Conservation (phyloP, 2,113 vertebrate genomes). For the Oostethus manadensis region DNA sequence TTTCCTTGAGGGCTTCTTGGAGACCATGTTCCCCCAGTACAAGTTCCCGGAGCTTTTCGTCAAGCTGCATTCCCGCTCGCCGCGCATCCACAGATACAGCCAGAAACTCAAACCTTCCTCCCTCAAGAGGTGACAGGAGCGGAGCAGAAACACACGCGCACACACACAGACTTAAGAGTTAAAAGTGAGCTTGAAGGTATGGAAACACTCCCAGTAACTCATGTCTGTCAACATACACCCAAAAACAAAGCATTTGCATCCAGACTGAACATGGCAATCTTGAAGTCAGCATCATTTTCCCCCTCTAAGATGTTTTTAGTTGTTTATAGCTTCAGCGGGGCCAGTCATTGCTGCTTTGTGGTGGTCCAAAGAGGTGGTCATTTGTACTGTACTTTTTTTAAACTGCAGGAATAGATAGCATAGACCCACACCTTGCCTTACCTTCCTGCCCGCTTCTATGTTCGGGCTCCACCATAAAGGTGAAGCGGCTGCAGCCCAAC, state of each 20-base stretch:
- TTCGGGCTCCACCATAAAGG: constrained; percentile 17
- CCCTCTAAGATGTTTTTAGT: constrained; percentile 14
- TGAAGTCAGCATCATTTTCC: constrained; percentile 20
- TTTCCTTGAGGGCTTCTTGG: constrained; percentile 95
- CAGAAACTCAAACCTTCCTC: constrained; percentile 86
- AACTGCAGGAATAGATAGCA: constrained; percentile 43
- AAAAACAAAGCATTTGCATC: constrained; percentile 51
- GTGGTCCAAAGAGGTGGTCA: constrained; percentile 40
- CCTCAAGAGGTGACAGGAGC: constrained; percentile 94
- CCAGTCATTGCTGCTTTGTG: constrained; percentile 45
- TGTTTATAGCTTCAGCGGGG: constrained; percentile 41
- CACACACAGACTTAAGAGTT: constrained; percentile 25
- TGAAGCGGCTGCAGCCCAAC: constrained; percentile 32
- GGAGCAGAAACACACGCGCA: constrained; percentile 16
- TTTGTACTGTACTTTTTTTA: constrained; percentile 53
- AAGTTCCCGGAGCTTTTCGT: constrained; percentile 95
- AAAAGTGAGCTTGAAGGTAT: constrained; percentile 10
- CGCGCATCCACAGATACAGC: constrained; percentile 84
- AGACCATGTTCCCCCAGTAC: constrained; percentile 96
- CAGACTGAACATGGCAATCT: constrained; percentile 41
- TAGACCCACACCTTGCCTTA: constrained; percentile 66
- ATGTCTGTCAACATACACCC: constrained; percentile 20
- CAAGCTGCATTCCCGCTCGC: constrained; percentile 94
- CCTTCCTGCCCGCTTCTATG: constrained; percentile 39
- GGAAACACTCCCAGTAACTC: constrained; percentile 50